Evolutionary conservation across 2,888 invertebrate genomes (phyloP).

Genomic region (Carterocephalus palaemon): DNA sequence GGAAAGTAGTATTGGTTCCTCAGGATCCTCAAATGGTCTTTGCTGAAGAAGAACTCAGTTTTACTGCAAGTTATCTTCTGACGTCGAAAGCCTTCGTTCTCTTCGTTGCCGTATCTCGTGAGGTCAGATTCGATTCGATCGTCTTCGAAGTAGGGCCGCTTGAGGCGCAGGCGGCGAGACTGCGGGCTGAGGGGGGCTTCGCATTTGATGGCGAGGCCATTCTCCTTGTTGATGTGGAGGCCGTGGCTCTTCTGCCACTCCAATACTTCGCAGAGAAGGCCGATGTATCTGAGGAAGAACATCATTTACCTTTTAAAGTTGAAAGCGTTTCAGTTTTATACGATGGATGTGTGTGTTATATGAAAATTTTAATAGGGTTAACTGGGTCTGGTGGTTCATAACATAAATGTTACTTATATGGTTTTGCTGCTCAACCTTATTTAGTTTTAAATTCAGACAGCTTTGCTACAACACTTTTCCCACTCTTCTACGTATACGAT

Average conservation of each 20-base stretch:
- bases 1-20: constrained; percentile 65
- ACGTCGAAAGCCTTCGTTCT: constrained; percentile 56
- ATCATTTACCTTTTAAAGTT: too few relatives aligned
- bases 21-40: constrained; percentile 59
- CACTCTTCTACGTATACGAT: too few relatives aligned
- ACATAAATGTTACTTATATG: too few relatives aligned
- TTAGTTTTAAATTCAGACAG: too few relatives aligned
- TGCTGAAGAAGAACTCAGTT: constrained; percentile 54
- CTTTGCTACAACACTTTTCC: too few relatives aligned
- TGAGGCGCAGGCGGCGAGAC: constrained; percentile 53
- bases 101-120: constrained; percentile 59
- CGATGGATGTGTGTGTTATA: too few relatives aligned
- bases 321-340: too few relatives aligned
- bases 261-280: constrained; percentile 89
- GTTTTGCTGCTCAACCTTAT: too few relatives aligned
- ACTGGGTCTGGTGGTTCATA: too few relatives aligned
- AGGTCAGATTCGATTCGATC: constrained; percentile 48
- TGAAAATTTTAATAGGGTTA: too few relatives aligned
- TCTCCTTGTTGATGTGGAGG: constrained; percentile 67
- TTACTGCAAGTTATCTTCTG: constrained; percentile 43
- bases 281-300: constrained; percentile 84
- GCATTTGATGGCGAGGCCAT: constrained; percentile 74
- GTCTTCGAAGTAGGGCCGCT: constrained; percentile 59
- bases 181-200: constrained; percentile 67
- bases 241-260: constrained; percentile 89